Evolutionary conservation across 2,888 invertebrate species (phyloP), one percentile per base, ranked within the genome.

Genomic region (Temnothorax unifasciatus): DNA sequence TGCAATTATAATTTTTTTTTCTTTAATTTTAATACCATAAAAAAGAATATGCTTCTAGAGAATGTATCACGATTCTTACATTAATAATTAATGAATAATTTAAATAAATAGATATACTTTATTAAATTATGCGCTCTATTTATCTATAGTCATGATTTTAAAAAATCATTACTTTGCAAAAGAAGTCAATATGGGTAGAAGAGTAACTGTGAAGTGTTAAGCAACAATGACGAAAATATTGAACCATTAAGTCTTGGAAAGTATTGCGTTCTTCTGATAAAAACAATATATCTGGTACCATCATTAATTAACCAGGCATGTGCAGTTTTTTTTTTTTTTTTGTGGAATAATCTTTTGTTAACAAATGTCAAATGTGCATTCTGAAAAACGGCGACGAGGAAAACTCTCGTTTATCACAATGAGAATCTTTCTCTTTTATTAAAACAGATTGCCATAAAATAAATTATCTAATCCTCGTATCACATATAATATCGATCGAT

Each of bases 391-490:
- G n/a, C 21, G 52, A 13, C 5, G 3, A 0, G 11, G 29, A 29
- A 74, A 59, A 74, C 0, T 3, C 6, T 44, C 6, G n/a, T 15
- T 4, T 8, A 57, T 50, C 50, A 18, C 25, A 11, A 38, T 15
- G 13, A 15, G 18, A 44, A 59, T 73, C 11, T 50, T 34, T 73
- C 1, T 11, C 25, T 57, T 71, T 18, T 1, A 74, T 73, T 5
- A n/a, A 34, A 11, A 41, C n/a, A 44, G 57, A 57, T n/a, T 8
- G 18, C 15, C 0, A 1, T 13, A 9, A 73, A 73, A 44, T 9
- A 1, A 44, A 68, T 83, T 87, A 85, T 4, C 52, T 77, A 85
- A 87, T 21, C 9, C 3, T 83, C 44, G 34, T 68, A 83, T 74
- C 63, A 83, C 47, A 83, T 47, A n/a, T n/a, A n/a, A n/a, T n/a